phyloP scores from a whole-genome alignment of 2,797 vertebrate species.

The Enteromius paludinosus region DNA sequence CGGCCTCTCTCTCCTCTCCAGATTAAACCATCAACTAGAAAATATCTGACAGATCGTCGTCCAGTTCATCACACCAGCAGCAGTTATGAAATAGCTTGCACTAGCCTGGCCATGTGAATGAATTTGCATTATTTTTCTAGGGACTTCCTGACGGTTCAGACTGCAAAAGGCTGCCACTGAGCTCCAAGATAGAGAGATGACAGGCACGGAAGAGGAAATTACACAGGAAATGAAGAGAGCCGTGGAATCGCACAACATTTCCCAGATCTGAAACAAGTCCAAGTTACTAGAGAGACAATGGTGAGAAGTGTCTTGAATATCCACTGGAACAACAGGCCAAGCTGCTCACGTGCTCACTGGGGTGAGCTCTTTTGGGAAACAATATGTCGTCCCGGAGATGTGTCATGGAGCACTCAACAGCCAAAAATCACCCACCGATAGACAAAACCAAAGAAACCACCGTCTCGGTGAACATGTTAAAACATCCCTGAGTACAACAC shows the following conservation, averaged over 20 bases:
- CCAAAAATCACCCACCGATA: too few relatives aligned
- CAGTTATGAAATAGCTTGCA: neutral
- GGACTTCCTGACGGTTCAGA: conserved; percentile 19
- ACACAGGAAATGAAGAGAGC: conserved; percentile 55
- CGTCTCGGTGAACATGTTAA: too few relatives aligned
- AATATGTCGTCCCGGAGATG: too few relatives aligned
- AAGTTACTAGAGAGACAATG: neutral
- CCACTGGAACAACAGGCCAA: neutral
- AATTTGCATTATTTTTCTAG: neutral
- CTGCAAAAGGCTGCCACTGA: conserved; percentile 44
- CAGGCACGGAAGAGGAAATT: conserved; percentile 55
- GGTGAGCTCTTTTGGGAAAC: too few relatives aligned
- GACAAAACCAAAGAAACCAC: too few relatives aligned
- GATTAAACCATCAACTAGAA: too few relatives aligned
- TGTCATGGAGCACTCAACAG: too few relatives aligned
- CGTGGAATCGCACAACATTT: conserved; percentile 23
- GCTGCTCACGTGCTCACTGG: too few relatives aligned
- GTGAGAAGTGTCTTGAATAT: neutral
- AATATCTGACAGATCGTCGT: too few relatives aligned
- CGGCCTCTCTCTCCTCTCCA: conserved; percentile 36
- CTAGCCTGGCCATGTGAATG: neutral
- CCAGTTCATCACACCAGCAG: too few relatives aligned
- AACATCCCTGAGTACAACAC: too few relatives aligned
- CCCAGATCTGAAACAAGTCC: neutral
- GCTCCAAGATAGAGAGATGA: conserved; percentile 10